Percentiles rank a stretch among this genome's conserved stretches.
Conservation (phyloP, 2,113 vertebrate species). For the Pitta sordida region DNA sequence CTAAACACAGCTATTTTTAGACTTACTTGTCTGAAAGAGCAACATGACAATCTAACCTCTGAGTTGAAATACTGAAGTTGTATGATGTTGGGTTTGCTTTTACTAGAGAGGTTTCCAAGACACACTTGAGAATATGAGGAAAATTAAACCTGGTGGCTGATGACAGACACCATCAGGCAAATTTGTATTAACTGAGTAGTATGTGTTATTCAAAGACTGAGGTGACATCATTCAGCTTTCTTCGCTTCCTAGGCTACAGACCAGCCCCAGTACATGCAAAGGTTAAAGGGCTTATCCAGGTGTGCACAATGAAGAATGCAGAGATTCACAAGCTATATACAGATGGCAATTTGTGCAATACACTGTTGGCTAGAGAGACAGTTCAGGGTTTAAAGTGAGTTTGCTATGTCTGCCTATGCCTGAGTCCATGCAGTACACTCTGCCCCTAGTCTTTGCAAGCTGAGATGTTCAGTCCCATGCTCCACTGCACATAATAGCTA, state of each 20-base stretch:
- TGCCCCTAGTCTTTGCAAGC: not conserved
- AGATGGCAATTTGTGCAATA: not conserved
- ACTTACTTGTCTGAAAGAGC: not conserved
- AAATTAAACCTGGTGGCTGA: not conserved
- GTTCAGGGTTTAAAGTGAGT: not conserved
- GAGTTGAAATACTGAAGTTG: not conserved
- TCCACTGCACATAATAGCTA: not conserved
- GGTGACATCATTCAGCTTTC: not conserved
- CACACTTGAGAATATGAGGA: rapidly evolving
- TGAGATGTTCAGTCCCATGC: not conserved
- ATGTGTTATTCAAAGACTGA: not conserved
- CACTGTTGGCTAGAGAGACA: not conserved
- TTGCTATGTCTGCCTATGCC: not conserved
- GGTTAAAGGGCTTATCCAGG: not conserved
- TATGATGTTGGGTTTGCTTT: not conserved
- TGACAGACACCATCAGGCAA: not conserved
- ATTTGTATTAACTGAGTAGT: not conserved
- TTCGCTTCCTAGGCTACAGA: not conserved
- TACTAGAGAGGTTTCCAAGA: not conserved
- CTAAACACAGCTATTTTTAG: not conserved
- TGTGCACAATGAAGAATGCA: not conserved
- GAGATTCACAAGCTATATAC: not conserved
- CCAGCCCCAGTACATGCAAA: not conserved
- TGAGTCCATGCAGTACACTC: not conserved
- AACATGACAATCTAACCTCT: not conserved